Evolutionary conservation across 1,140 invertebrate species (phyloP).

Genomic region (Phymastichus coffea): DNA sequence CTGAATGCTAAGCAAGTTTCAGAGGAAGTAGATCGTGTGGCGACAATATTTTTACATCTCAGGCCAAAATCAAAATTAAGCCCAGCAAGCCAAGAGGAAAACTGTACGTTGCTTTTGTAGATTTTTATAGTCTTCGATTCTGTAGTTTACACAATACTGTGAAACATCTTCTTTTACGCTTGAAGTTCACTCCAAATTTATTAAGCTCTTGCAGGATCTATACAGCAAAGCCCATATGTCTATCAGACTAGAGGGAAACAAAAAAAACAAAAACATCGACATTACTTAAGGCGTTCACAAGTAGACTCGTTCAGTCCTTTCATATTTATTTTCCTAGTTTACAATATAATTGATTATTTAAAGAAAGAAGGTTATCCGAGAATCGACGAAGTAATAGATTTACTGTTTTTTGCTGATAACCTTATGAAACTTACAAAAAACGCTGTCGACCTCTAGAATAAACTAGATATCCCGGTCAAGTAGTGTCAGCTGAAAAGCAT

Average conservation of each 20-base stretch:
- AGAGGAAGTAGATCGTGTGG: conserved; percentile 29
- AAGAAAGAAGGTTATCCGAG: conserved; percentile 2
- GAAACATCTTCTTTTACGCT: too few species aligned
- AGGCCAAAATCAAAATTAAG: not conserved
- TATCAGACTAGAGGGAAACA: not conserved
- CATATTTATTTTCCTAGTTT: conserved; percentile 28
- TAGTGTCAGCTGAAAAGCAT: conserved; percentile 26
- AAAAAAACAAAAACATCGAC: conserved; percentile 11
- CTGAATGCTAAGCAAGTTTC: conserved; percentile 26
- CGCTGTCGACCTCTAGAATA: too few species aligned
- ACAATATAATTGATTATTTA: conserved; percentile 28
- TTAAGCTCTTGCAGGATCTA: not conserved
- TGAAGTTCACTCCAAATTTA: too few species aligned
- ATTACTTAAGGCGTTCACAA: conserved; percentile 31
- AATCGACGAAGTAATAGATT: conserved; percentile 3
- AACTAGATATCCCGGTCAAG: too few species aligned
- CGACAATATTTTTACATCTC: conserved; percentile 23
- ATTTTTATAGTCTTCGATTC: conserved; percentile 25
- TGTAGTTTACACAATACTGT: conserved; percentile 5
- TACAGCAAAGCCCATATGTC: not conserved
- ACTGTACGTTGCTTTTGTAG: conserved; percentile 24
- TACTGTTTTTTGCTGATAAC: conserved; percentile 33
- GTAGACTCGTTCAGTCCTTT: conserved; percentile 32
- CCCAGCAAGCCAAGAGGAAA: conserved; percentile 27
- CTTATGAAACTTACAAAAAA: conserved; percentile 15